Evolutionary conservation across 2,797 vertebrate genomes (phyloP).

Genomic region (Hafferia zeledoni): DNA sequence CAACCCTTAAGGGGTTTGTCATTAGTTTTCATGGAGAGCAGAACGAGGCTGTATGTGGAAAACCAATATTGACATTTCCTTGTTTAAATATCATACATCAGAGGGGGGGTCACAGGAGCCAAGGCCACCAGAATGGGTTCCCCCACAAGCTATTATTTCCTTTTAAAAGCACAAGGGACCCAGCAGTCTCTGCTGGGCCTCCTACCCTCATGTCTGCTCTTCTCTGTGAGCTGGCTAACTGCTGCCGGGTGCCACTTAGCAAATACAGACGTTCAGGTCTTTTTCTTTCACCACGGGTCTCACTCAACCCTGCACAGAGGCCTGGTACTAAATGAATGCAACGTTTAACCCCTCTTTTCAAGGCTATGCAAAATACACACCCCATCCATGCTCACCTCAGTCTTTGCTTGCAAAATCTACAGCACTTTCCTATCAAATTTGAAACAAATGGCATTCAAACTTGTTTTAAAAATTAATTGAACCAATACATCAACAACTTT

Average conservation of each 20-base stretch:
- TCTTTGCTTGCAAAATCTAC: not conserved
- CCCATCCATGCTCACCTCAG: not conserved
- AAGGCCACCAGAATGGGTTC: slow-evolving; percentile 56
- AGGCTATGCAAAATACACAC: not conserved
- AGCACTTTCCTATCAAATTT: not conserved
- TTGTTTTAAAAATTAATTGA: slow-evolving; percentile 62
- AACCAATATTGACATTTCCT: slow-evolving; percentile 59
- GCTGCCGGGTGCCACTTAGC: slow-evolving; percentile 32
- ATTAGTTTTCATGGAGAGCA: slow-evolving; percentile 28
- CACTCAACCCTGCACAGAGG: not conserved
- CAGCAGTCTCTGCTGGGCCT: not conserved
- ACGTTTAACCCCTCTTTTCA: not conserved
- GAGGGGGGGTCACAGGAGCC: slow-evolving; percentile 32
- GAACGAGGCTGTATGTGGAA: slow-evolving; percentile 23
- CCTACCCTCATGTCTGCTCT: not conserved
- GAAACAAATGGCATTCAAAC: slow-evolving; percentile 35
- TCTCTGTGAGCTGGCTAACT: not conserved
- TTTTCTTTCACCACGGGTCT: slow-evolving; percentile 1
- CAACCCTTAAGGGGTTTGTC: not conserved
- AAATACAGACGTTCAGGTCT: slow-evolving; percentile 51
- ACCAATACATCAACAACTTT: slow-evolving; percentile 55
- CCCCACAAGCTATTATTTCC: slow-evolving; percentile 63
- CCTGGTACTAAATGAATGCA: not conserved
- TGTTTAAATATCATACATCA: slow-evolving; percentile 71
- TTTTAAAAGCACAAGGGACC: slow-evolving; percentile 56